phyloP scores from a whole-genome alignment of 2,888 invertebrate genomes.

The Pandemis cinnamomeana region DNA sequence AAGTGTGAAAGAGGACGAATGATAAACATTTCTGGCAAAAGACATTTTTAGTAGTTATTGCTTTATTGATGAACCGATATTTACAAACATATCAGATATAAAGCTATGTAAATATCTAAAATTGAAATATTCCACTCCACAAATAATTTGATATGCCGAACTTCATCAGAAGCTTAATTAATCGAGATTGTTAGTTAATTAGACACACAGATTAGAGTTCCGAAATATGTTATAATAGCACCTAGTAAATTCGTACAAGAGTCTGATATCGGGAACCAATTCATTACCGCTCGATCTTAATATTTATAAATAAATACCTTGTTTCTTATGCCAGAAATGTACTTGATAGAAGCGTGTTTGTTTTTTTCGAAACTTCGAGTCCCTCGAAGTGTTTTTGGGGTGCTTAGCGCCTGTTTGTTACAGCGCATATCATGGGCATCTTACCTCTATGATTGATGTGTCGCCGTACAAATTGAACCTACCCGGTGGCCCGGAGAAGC shows the following conservation, averaged over 20 bases:
- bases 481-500: conserved; percentile 92
- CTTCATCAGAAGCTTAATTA: conserved; percentile 3
- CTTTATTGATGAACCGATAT: conserved; percentile 19
- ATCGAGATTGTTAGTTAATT: background rate
- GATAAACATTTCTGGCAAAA: conserved; percentile 45
- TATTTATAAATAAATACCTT: conserved; percentile 35
- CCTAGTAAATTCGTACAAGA: background rate
- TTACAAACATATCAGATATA: conserved; percentile 24
- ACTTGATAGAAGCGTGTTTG: conserved; percentile 42
- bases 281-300: conserved; percentile 9
- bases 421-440: conserved; percentile 99
- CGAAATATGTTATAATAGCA: background rate
- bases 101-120: background rate
- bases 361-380: conserved; percentile 61
- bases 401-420: conserved; percentile 85
- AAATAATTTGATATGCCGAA: background rate
- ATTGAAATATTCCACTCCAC: background rate
- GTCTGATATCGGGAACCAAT: conserved; percentile 11
- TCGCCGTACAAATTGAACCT: conserved; percentile 99
- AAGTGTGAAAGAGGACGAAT: conserved; percentile 34
- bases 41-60: background rate
- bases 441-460: conserved; percentile 97
- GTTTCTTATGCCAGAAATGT: conserved; percentile 41
- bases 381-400: conserved; percentile 73
- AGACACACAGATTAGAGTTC: background rate